Conservation (phyloP, 2,113 vertebrate genomes). For the Crotalus tigris region DNA sequence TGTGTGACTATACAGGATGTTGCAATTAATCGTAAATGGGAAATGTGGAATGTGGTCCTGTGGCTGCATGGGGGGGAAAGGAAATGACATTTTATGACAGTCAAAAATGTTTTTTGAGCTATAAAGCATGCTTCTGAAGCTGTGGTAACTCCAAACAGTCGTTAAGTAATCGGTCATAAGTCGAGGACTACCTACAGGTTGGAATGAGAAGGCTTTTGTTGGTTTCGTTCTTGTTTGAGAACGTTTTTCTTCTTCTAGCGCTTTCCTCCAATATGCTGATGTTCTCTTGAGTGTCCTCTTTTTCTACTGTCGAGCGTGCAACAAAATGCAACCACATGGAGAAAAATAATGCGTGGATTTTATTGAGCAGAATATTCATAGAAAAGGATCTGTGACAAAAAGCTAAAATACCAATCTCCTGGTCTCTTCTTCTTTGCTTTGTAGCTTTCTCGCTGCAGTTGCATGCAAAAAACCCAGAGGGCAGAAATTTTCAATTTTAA, state of each 20-base stretch:
- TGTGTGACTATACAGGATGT: not conserved
- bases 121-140: not conserved
- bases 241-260: not conserved
- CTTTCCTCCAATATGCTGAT: not conserved
- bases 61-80: not conserved
- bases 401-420: not conserved
- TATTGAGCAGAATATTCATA: not conserved
- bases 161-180: not conserved
- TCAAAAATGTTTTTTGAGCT: not conserved
- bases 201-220: too few species aligned
- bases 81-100: not conserved
- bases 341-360: not conserved
- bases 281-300: not conserved
- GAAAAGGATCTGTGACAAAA: not conserved
- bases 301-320: not conserved
- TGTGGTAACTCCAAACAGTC: not conserved
- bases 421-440: not conserved
- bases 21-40: not conserved
- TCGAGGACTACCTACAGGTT: not conserved
- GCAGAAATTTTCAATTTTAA: not conserved
- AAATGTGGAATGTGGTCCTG: not conserved
- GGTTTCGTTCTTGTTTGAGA: not conserved
- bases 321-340: not conserved
- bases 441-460: not conserved
- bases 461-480: not conserved